A percentile compares a stretch with the other conserved stretches of the same genome.
phyloP scores from a whole-genome alignment of 2,797 vertebrate species.

The Taenioides sp. region DNA sequence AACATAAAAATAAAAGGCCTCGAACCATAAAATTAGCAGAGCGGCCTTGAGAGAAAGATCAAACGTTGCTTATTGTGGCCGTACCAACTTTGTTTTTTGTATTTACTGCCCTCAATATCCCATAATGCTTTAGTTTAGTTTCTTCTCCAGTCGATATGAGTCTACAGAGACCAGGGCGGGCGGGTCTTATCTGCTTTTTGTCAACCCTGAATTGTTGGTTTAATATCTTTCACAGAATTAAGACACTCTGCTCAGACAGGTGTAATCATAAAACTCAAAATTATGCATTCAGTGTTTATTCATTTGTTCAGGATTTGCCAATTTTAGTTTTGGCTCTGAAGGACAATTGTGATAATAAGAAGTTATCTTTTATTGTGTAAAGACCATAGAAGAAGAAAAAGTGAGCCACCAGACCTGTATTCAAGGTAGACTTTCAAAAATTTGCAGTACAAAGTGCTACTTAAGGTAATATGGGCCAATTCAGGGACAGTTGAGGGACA shows the following conservation, averaged over 20 bases:
- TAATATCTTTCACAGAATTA: conserved; percentile 1
- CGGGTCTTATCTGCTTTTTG: background rate
- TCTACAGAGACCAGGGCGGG: background rate
- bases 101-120: conserved; percentile 5
- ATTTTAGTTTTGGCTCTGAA: background rate
- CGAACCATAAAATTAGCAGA: background rate
- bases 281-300: background rate
- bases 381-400: too few species aligned
- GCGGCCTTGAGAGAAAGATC: background rate
- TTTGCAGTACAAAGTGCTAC: too few species aligned
- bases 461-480: too few species aligned
- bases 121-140: background rate
- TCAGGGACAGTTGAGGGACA: too few species aligned
- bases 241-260: background rate
- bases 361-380: background rate
- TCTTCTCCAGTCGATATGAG: background rate
- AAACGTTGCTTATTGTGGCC: too few species aligned
- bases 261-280: background rate
- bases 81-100: background rate
- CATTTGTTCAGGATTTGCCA: background rate
- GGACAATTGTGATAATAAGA: background rate
- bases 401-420: too few species aligned
- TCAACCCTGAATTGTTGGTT: conserved; percentile 7
- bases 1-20: too few species aligned
- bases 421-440: too few species aligned